Evolutionary conservation across 2,113 vertebrate species (phyloP), one percentile per base, ranked within the genome.

Genomic region (Cranoglanis bouderius): DNA sequence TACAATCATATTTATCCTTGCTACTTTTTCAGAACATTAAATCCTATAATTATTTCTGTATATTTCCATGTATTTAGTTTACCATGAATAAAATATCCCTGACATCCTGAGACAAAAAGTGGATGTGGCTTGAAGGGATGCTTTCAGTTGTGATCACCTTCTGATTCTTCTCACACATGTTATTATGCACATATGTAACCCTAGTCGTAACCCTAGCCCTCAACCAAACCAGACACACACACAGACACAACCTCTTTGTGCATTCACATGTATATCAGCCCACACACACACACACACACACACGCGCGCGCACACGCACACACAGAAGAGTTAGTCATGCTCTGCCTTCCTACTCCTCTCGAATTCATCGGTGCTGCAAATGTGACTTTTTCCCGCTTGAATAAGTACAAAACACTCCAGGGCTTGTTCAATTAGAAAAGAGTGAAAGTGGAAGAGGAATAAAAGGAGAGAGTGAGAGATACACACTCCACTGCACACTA

Each of bases 381-480:
- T 85, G 40, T 70, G 83, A 67, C 83, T 70, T 85, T 63, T 84
- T n/a, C 29, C 29, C 43, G 63, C 83, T 49, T 67, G 61, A 85
- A 85, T 35, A 67, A 85, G 83, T 67, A 6, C 43, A 65, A 65
- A 67, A 84, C 61, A 65, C 82, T 67, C 18, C 80, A 5, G 78
- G 80, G 59, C 61, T 72, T 65, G 38, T 80, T 82, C 61, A 87
- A 67, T 82, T 78, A 65, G 29, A 87, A 87, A 80, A 87, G 32
- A 77, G 46, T 49, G 6, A 63, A 63, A 65, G 78, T 35, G 49
- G 61, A 59, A 35, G 32, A 87, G 24, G 35, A 61, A 57, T 80
- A 29, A 35, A 43, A 57, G n/a, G 46, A 18, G 43, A 40, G 53
- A 18, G 55, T n/a, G 61, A 51, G 13, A 19, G 26, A 70, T 9